These are phyloP conservation scores for Steinernema scapterisci DNA, from an alignment of 2,888 invertebrate genomes.

Conservation along the genomic window DNA sequence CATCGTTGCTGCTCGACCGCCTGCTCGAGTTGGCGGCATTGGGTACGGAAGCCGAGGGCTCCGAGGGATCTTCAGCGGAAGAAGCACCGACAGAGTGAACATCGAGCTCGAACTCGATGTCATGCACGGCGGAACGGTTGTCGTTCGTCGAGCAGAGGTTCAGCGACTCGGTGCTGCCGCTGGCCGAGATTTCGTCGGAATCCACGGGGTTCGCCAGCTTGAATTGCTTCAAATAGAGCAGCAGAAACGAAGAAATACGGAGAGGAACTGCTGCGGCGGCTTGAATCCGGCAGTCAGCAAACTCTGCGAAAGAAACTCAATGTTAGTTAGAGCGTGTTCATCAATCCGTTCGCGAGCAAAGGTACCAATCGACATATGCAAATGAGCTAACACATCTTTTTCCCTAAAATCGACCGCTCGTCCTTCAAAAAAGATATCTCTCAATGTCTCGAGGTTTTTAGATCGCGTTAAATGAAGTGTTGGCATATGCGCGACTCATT, in stretches of 20 bases:
- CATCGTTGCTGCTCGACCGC: conserved; percentile 16
- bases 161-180: conserved; percentile 28
- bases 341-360: not conserved
- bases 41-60: conserved; percentile 7
- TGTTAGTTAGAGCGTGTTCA: not conserved
- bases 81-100: conserved; percentile 14
- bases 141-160: not conserved
- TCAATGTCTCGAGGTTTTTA: not conserved
- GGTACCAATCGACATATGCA: no score
- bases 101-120: not conserved
- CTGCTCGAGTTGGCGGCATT: conserved; percentile 14
- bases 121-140: not conserved
- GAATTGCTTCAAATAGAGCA: not conserved
- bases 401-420: conserved; percentile 1
- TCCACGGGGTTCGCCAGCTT: conserved; percentile 27
- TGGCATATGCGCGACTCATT: conserved; percentile 26
- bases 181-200: conserved; percentile 23
- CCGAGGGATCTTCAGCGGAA: conserved; percentile 2
- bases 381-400: no score
- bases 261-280: conserved; percentile 2
- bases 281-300: not conserved
- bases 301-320: not conserved
- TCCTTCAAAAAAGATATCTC: not conserved
- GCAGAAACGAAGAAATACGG: conserved; percentile 20
- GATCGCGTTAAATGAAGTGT: conserved; percentile 31